A percentile compares a stretch with the other conserved stretches of the same genome.
Conservation (phyloP, 2,113 vertebrate genomes). For the Gallinago undulata region DNA sequence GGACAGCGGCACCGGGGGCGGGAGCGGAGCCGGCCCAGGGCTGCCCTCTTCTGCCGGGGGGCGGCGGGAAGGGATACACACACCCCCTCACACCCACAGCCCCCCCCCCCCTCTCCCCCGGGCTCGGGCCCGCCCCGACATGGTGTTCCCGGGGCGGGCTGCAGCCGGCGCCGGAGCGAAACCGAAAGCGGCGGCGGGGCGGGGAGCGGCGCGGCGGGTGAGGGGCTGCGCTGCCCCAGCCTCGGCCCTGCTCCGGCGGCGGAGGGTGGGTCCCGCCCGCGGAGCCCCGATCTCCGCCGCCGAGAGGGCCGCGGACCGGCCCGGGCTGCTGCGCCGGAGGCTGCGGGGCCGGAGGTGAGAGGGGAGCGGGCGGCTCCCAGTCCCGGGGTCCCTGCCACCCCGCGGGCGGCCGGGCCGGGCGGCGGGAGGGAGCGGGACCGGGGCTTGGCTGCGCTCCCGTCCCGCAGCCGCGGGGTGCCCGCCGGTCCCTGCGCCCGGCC, state of each 20-base stretch:
- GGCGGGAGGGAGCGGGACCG: neutral
- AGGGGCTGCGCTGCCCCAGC: neutral
- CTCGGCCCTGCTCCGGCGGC: no score
- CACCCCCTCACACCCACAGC: neutral
- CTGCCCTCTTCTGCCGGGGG: neutral
- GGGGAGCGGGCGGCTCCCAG: neutral
- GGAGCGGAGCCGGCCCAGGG: neutral
- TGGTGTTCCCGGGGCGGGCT: neutral
- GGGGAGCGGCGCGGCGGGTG: neutral
- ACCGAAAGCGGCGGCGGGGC: neutral
- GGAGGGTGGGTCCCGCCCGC: neutral
- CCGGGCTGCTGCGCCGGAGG: neutral
- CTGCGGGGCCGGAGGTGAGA: conserved; percentile 26
- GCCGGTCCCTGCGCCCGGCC: neutral
- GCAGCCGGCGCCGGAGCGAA: neutral
- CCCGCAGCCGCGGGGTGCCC: neutral
- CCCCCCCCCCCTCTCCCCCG: no score
- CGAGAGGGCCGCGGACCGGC: neutral
- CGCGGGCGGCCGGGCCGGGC: neutral
- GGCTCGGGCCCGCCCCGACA: neutral
- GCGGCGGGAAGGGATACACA: neutral
- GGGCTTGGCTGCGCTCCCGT: neutral
- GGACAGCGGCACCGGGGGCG: neutral
- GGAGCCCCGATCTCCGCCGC: neutral
- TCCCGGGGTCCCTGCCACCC: neutral